Evolutionary conservation across 2,113 vertebrate genomes (phyloP), one percentile per base, ranked within the genome.

Genomic region (Diadophis punctatus): DNA sequence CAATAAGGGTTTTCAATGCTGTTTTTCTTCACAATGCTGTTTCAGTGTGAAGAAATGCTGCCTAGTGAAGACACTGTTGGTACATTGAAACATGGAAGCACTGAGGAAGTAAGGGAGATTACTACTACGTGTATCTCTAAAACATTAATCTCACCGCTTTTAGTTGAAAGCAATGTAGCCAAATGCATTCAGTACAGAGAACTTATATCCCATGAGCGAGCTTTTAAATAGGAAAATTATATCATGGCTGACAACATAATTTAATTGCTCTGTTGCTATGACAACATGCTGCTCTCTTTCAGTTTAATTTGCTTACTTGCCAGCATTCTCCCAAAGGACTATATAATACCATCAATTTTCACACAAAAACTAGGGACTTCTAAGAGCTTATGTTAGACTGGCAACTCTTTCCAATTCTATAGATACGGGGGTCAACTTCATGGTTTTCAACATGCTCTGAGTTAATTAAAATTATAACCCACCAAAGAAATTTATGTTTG

Each of bases 201-300:
- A 98, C 96, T 97, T 96, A 94, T 2, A 89, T 98, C 98, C 98
- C 98, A 95, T 90, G 97, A 98, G 98, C 92, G 86, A 93, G 88
- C 97, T 97, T 97, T 97, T 97, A 97, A 98, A 97, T 98, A 97
- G 96, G 97, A 98, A 98, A 98, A 98, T 98, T 97, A 97, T 97
- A 98, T 98, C 97, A 98, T 97, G 98, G 98, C 98, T 98, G 98
- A 98, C 98, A 98, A 98, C 98, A 98, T 98, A 98, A 98, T 98
- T 98, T 98, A 98, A 98, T 98, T 98, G 98, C 97, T 92, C 95
- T 96, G 98, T 99, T 98, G 97, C 98, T 97, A 98, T 98, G 98
- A 97, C 98, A 97, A 98, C 98, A 94, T 85, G 96, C 97, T 97
- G 97, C 98, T 99, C 98, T 98, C 98, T 98, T 98, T 98, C 98